Evolutionary conservation across 2,888 invertebrate species (phyloP).

Genomic region (Chrysolina americana): DNA sequence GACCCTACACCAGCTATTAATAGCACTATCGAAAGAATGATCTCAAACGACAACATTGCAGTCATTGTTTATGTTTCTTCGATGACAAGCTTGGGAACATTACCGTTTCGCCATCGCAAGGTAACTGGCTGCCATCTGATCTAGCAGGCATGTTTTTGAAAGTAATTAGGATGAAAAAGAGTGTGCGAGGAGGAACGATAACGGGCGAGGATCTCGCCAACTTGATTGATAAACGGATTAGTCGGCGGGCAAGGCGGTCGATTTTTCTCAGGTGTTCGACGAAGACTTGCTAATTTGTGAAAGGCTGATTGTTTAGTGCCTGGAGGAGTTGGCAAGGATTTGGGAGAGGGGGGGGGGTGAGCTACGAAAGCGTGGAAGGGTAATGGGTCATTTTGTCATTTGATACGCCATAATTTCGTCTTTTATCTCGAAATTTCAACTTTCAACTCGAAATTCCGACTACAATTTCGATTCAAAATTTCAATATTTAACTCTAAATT

Average conservation of each 20-base stretch:
- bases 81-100: constrained; percentile 18
- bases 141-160: constrained; percentile 38
- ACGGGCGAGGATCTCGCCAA: constrained; percentile 36
- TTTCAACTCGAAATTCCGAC: too few relatives aligned
- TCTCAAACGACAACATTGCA: constrained; percentile 23
- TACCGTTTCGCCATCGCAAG: constrained; percentile 27
- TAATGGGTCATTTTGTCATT: too few relatives aligned
- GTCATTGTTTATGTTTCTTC: constrained; percentile 33
- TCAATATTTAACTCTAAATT: too few relatives aligned
- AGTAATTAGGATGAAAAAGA: constrained; percentile 38
- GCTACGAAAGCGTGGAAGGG: too few relatives aligned
- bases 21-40: constrained; percentile 30
- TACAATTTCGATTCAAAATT: too few relatives aligned
- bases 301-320: background rate
- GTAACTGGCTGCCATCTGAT: constrained; percentile 27
- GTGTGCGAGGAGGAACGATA: constrained; percentile 42
- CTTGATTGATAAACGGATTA: constrained; percentile 24
- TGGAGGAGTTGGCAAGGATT: background rate
- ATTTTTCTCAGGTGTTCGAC: background rate
- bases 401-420: too few relatives aligned
- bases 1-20: constrained; percentile 24
- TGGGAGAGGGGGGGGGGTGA: too few relatives aligned
- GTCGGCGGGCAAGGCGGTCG: constrained; percentile 30
- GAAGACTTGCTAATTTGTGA: background rate
- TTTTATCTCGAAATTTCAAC: too few relatives aligned